Conservation (phyloP, 2,888 invertebrate genomes). For the Sinotaia quadrata region DNA sequence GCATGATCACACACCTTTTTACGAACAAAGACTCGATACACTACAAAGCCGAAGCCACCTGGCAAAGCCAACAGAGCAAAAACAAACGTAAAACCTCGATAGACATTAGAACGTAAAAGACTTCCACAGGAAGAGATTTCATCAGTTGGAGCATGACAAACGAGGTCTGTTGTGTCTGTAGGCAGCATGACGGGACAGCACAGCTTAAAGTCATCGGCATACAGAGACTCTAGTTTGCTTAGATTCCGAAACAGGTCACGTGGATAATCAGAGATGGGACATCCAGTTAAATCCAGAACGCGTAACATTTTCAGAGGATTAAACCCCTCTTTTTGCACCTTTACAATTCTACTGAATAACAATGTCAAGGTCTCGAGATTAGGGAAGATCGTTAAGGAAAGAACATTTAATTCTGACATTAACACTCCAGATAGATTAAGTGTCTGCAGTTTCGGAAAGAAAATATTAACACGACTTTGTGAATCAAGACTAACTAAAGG, state of each 20-base stretch:
- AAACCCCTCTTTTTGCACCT: conserved; percentile 1
- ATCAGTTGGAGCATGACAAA: conserved; percentile 25
- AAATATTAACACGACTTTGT: no score
- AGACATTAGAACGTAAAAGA: conserved; percentile 14
- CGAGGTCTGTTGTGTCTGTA: background rate
- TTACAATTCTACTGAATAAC: background rate
- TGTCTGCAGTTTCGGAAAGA: background rate
- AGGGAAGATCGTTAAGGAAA: background rate
- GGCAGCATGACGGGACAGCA: conserved; percentile 28
- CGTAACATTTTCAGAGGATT: background rate
- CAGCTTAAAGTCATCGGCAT: conserved; percentile 27
- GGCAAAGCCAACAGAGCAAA: conserved; percentile 23
- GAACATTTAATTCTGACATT: background rate
- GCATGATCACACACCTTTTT: conserved; percentile 20
- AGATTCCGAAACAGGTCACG: background rate
- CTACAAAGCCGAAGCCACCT: conserved; percentile 21
- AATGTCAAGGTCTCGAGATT: conserved; percentile 16
- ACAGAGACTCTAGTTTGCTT: background rate
- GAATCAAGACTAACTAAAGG: background rate
- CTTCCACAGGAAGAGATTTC: conserved; percentile 24
- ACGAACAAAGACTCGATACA: conserved; percentile 31
- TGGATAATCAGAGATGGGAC: background rate
- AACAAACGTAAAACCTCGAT: conserved; percentile 12
- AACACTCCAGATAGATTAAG: conserved; percentile 25
- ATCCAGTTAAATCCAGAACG: conserved; percentile 23